Evolutionary conservation across 2,888 invertebrate genomes (phyloP).

Genomic region (Tenthredo livida): DNA sequence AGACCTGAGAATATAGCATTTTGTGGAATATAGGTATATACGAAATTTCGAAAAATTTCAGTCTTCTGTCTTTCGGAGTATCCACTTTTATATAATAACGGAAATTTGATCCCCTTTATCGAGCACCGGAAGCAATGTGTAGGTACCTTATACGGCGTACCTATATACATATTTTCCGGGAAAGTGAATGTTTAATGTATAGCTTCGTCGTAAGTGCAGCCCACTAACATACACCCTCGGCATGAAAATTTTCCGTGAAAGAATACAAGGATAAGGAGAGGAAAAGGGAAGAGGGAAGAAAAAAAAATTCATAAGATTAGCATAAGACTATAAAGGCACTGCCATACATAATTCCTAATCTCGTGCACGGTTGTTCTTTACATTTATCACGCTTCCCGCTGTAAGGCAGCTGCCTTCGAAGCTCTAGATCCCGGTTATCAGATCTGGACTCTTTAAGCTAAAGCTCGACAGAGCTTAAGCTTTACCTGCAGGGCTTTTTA

Average conservation of each 20-base stretch:
- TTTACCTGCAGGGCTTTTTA: constrained; percentile 54
- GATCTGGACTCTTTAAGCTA: constrained; percentile 61
- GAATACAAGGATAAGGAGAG: neutral
- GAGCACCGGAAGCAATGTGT: neutral
- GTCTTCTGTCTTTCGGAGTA: neutral
- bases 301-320: neutral
- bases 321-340: neutral
- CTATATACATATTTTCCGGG: neutral
- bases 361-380: constrained; percentile 32
- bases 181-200: neutral
- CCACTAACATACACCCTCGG: neutral
- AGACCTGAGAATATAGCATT: neutral
- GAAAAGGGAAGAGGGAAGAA: neutral
- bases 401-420: constrained; percentile 42
- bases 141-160: neutral
- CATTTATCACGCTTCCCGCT: constrained; percentile 24
- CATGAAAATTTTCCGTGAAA: neutral
- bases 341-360: constrained; percentile 38
- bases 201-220: neutral
- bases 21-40: neutral
- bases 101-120: neutral
- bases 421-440: constrained; percentile 64
- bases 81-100: neutral
- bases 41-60: neutral
- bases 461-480: constrained; percentile 65